Percentiles rank a stretch among this genome's conserved stretches.
Conservation (phyloP, 2,113 vertebrate species). For the Halcyon senegalensis region DNA sequence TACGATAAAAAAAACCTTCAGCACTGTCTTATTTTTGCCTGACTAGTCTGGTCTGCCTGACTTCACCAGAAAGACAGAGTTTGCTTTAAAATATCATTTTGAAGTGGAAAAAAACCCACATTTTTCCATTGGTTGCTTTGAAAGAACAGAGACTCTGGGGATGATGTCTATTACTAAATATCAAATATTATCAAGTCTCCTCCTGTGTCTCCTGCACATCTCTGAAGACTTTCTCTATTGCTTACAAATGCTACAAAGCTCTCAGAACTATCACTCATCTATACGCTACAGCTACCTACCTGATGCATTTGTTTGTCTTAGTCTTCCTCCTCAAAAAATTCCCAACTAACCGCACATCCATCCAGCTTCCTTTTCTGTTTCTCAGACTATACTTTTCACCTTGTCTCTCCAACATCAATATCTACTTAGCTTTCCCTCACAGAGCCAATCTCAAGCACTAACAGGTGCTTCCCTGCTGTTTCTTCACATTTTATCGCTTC, state of each 20-base stretch:
- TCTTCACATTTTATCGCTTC: neutral
- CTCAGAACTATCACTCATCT: neutral
- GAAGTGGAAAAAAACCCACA: neutral
- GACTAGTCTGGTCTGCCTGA: neutral
- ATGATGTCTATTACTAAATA: neutral
- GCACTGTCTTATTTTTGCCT: neutral
- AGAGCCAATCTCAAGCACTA: neutral
- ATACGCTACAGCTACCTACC: neutral
- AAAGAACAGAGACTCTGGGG: neutral
- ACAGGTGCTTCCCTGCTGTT: neutral
- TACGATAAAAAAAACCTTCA: neutral
- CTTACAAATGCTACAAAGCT: accelerated
- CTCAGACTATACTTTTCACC: neutral
- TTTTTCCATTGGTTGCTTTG: accelerated
- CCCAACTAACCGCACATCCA: neutral
- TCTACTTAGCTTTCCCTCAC: neutral
- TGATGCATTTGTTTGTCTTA: neutral
- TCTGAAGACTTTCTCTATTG: neutral
- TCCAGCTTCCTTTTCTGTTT: neutral
- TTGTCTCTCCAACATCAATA: neutral
- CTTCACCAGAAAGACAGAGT: neutral
- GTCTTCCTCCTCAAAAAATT: neutral
- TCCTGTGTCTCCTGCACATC: neutral
- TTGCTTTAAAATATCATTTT: neutral
- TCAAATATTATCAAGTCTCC: neutral